Evolutionary conservation across 2,113 vertebrate genomes (phyloP).

Genomic region (Reinhardtius hippoglossoides): DNA sequence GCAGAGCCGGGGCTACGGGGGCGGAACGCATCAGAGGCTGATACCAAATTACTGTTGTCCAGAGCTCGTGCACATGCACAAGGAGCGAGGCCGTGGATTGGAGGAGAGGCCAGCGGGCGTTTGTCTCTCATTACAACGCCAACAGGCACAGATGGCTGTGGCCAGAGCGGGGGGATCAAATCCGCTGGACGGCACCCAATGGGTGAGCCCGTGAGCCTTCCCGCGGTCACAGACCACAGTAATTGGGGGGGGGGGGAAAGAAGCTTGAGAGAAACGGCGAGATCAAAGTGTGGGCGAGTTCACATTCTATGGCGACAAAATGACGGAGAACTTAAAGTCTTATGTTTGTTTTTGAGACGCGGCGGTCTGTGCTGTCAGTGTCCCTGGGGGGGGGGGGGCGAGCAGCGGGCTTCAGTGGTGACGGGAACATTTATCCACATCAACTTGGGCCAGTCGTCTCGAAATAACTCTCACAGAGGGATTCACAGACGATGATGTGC

Average conservation of each 20-base stretch:
- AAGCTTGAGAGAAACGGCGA: conserved; percentile 29
- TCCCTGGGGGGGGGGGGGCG: neutral
- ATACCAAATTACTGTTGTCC: conserved; percentile 64
- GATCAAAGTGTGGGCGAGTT: conserved; percentile 29
- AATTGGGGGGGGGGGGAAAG: conserved; percentile 38
- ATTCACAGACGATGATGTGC: conserved; percentile 49
- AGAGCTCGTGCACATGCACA: conserved; percentile 43
- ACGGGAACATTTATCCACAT: conserved; percentile 59
- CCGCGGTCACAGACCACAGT: conserved; percentile 43
- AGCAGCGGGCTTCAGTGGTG: conserved; percentile 28
- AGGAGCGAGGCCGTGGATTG: conserved; percentile 47
- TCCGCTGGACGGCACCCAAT: conserved; percentile 72
- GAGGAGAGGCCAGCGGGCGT: conserved; percentile 60
- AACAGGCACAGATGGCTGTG: conserved; percentile 72
- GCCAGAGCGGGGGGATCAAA: conserved; percentile 73
- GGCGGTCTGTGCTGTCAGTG: neutral
- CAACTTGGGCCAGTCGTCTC: conserved; percentile 49
- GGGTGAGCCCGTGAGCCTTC: conserved; percentile 67
- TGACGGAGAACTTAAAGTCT: conserved; percentile 39
- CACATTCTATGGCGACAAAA: conserved; percentile 23
- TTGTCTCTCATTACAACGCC: conserved; percentile 69
- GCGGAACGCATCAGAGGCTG: conserved; percentile 36
- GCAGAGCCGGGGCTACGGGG: conserved; percentile 29
- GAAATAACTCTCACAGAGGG: conserved; percentile 46
- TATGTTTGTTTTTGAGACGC: conserved; percentile 34